Conservation (phyloP, 2,113 vertebrate genomes). For the Sinosuthora webbiana region DNA sequence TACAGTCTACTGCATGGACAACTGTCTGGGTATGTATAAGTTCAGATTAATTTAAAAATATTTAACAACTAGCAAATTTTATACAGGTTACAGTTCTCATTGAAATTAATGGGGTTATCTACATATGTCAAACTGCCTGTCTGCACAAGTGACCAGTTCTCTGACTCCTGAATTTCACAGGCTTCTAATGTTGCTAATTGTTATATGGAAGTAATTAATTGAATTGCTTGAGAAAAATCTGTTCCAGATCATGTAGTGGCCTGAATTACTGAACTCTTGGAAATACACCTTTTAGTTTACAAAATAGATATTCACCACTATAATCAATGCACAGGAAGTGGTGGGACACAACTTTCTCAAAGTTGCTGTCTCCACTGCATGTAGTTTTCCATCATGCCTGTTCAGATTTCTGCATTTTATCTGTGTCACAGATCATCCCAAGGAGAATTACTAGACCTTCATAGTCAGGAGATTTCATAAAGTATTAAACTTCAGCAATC, state of each 20-base stretch:
- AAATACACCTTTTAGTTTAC: neutral
- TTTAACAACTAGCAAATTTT: neutral
- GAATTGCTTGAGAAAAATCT: neutral
- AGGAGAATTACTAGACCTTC: conserved; percentile 5
- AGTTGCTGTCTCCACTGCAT: neutral
- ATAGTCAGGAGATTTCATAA: conserved; percentile 57
- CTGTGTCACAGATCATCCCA: conserved; percentile 34
- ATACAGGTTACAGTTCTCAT: neutral
- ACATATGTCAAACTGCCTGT: neutral
- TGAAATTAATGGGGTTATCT: neutral
- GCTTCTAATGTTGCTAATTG: neutral
- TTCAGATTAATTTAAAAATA: neutral
- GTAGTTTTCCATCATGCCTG: neutral
- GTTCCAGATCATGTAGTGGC: neutral
- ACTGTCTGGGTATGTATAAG: neutral
- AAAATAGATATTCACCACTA: neutral
- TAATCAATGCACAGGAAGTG: neutral
- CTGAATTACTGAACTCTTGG: neutral
- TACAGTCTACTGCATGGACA: neutral
- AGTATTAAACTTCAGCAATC: conserved; percentile 58
- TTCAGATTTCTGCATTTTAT: conserved; percentile 35
- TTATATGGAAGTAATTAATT: neutral
- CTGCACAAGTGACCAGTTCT: neutral
- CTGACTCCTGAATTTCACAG: neutral
- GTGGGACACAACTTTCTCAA: neutral